Evolutionary conservation across 2,113 vertebrate species (phyloP).

Genomic region (Tachuris rubrigastra): DNA sequence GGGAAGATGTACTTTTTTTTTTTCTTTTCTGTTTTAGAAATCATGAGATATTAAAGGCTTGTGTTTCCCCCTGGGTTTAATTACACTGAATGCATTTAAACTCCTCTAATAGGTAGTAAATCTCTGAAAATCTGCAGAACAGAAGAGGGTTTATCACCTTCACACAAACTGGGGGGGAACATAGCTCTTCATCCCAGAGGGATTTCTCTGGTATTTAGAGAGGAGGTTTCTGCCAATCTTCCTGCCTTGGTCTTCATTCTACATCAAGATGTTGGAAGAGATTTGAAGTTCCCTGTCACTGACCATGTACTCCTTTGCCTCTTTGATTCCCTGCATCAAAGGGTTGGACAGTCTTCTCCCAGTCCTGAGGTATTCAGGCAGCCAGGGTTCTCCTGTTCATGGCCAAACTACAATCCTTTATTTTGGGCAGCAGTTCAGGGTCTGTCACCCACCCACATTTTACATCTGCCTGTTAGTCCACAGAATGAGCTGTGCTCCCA

Average conservation of each 20-base stretch:
- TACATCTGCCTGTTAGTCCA: not conserved
- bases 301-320: not conserved
- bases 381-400: not conserved
- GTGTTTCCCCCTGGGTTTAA: slow-evolving; percentile 50
- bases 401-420: not conserved
- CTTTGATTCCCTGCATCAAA: not conserved
- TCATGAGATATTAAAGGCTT: slow-evolving; percentile 22
- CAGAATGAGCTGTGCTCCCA: too few relatives aligned
- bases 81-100: slow-evolving; percentile 50
- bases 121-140: slow-evolving; percentile 39
- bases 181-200: not conserved
- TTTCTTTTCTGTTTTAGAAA: not conserved
- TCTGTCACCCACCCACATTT: not conserved
- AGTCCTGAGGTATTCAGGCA: not conserved
- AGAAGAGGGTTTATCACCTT: not conserved
- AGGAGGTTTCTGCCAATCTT: not conserved
- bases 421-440: not conserved
- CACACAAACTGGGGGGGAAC: not conserved
- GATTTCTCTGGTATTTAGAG: not conserved
- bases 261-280: not conserved
- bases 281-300: not conserved
- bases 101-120: slow-evolving; percentile 42
- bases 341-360: not conserved
- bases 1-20: not conserved
- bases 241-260: not conserved